phyloP scores from a whole-genome alignment of 2,113 vertebrate species.

The Microcebus tavaratra region DNA sequence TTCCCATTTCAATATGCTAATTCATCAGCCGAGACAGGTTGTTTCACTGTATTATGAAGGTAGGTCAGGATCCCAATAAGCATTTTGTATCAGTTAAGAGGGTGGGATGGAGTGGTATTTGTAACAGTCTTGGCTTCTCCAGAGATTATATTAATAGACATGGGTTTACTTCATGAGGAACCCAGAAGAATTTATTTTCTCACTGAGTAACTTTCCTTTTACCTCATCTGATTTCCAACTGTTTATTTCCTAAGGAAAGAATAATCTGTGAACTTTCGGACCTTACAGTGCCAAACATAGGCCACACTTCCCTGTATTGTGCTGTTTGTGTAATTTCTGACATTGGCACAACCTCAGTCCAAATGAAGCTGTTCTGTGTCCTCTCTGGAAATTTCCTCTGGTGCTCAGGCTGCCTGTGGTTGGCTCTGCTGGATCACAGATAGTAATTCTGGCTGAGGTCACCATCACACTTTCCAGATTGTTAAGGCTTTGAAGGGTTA shows the following conservation, averaged over 20 bases:
- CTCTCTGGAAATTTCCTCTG: conserved; percentile 80
- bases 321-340: conserved; percentile 65
- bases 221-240: conserved; percentile 51
- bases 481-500: neutral
- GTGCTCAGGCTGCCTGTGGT: conserved; percentile 34
- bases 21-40: neutral
- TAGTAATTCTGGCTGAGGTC: neutral
- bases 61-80: neutral
- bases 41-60: neutral
- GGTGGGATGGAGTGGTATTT: neutral
- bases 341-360: conserved; percentile 73
- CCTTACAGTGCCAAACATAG: conserved; percentile 74
- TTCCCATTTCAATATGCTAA: neutral
- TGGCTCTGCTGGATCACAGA: neutral
- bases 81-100: neutral
- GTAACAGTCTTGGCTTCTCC: neutral
- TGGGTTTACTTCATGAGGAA: neutral
- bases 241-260: conserved; percentile 83
- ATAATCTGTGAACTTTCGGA: conserved; percentile 81
- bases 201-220: conserved; percentile 67
- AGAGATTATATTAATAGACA: neutral
- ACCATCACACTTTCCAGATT: neutral
- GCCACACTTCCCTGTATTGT: conserved; percentile 84
- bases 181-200: neutral
- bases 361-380: conserved; percentile 61